Evolutionary conservation across 2,888 invertebrate species (phyloP).

Genomic region (Nipponacmea schrenckii): DNA sequence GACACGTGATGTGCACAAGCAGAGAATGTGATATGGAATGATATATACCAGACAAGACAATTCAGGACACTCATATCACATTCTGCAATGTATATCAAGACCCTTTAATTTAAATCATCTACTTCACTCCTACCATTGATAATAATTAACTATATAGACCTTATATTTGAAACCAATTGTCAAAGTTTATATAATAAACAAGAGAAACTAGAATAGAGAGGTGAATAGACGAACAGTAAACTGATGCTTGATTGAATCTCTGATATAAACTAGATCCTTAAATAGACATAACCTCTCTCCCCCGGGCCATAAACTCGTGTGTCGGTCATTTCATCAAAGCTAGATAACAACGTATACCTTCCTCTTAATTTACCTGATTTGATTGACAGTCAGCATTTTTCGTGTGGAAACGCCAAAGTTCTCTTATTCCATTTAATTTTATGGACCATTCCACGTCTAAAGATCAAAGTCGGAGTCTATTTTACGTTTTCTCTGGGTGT

Average conservation of each 20-base stretch:
- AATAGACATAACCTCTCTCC: constrained; percentile 2
- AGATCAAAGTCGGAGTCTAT: neutral
- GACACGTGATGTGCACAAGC: neutral
- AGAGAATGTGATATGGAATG: neutral
- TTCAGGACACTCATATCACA: no score
- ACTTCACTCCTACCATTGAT: no score
- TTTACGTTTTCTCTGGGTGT: neutral
- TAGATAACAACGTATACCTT: neutral
- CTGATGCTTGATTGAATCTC: neutral
- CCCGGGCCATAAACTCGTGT: constrained; percentile 1
- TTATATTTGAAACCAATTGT: neutral
- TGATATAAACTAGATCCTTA: neutral
- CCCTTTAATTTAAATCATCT: no score
- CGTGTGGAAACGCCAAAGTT: neutral
- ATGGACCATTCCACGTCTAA: neutral
- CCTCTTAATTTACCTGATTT: neutral
- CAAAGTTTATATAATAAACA: neutral
- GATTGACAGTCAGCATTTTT: neutral
- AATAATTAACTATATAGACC: no score
- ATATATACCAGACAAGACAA: no score
- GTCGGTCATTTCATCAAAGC: neutral
- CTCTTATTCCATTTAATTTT: constrained; percentile 1
- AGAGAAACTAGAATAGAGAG: no score
- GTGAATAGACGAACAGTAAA: no score
- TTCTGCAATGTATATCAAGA: no score